These are phyloP conservation scores for Pao palembangensis DNA, from an alignment of 2,113 vertebrate genomes.

Conservation along the genomic window DNA sequence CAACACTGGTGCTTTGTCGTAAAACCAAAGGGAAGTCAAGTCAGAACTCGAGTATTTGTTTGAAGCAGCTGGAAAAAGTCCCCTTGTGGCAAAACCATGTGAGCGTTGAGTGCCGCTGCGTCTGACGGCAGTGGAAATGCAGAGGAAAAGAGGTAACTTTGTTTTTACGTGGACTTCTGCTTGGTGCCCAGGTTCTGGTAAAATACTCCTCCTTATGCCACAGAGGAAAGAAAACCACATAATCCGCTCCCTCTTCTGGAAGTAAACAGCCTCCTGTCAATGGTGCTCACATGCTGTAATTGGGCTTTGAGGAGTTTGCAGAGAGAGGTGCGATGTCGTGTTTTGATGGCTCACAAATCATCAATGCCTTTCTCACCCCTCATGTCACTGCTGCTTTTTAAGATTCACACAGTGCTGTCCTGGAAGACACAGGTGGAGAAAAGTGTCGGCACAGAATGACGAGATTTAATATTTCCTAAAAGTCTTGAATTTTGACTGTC, in stretches of 20 bases:
- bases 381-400: background rate
- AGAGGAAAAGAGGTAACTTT: conserved; percentile 45
- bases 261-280: conserved; percentile 51
- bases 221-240: conserved; percentile 37
- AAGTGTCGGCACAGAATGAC: conserved; percentile 4
- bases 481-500: conserved; percentile 52
- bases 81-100: conserved; percentile 35
- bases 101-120: conserved; percentile 52
- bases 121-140: conserved; percentile 52
- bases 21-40: conserved; percentile 66
- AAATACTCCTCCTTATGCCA: conserved; percentile 50
- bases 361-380: conserved; percentile 51
- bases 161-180: conserved; percentile 43
- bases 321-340: conserved; percentile 60
- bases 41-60: conserved; percentile 70
- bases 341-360: conserved; percentile 57
- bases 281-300: conserved; percentile 51
- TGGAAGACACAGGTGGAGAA: conserved; percentile 45
- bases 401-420: conserved; percentile 14
- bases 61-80: conserved; percentile 65
- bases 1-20: conserved; percentile 70
- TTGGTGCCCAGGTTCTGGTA: conserved; percentile 59
- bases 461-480: conserved; percentile 48
- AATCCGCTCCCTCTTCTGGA: conserved; percentile 54
- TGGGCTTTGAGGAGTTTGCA: conserved; percentile 61